phyloP scores from a whole-genome alignment of 2,797 vertebrate species.

The Erpetoichthys calabaricus region DNA sequence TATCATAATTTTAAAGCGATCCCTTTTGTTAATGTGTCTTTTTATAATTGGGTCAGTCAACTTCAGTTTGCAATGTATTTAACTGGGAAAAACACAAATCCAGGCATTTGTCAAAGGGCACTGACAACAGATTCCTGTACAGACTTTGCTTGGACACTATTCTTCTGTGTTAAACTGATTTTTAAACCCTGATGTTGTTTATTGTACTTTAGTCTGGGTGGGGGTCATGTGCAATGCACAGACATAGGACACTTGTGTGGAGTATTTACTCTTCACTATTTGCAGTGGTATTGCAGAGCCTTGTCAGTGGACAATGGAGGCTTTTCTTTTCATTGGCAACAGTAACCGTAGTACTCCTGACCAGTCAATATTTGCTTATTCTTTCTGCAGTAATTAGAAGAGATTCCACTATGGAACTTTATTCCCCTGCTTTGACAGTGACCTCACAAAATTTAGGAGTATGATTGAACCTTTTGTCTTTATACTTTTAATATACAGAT shows the following conservation, averaged over 20 bases:
- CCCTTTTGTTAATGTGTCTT: too few relatives aligned
- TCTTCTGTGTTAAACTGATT: too few relatives aligned
- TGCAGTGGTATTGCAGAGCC: constrained; percentile 7
- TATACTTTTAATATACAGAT: too few relatives aligned
- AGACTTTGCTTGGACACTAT: too few relatives aligned
- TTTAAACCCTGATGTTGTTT: neutral
- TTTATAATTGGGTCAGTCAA: too few relatives aligned
- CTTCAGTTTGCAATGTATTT: too few relatives aligned
- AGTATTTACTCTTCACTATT: constrained; percentile 11
- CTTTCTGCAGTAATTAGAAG: constrained; percentile 11
- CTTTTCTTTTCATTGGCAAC: constrained; percentile 12
- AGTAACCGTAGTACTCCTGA: constrained; percentile 7
- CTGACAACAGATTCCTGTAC: too few relatives aligned
- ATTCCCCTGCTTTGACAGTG: constrained; percentile 1
- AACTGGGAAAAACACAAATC: too few relatives aligned
- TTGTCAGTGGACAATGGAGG: constrained; percentile 7
- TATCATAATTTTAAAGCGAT: too few relatives aligned
- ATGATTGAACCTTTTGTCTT: neutral
- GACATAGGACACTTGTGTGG: neutral
- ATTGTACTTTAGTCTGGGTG: constrained; percentile 5
- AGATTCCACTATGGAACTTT: constrained; percentile 12
- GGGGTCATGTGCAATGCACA: constrained; percentile 5
- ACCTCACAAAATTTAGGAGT: neutral
- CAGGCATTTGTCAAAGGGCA: too few relatives aligned
- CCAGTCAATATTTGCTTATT: constrained; percentile 13